Base-by-base conservation (phyloP, 2,888 invertebrate genomes). In the Agrochola circellaris region DNA sequence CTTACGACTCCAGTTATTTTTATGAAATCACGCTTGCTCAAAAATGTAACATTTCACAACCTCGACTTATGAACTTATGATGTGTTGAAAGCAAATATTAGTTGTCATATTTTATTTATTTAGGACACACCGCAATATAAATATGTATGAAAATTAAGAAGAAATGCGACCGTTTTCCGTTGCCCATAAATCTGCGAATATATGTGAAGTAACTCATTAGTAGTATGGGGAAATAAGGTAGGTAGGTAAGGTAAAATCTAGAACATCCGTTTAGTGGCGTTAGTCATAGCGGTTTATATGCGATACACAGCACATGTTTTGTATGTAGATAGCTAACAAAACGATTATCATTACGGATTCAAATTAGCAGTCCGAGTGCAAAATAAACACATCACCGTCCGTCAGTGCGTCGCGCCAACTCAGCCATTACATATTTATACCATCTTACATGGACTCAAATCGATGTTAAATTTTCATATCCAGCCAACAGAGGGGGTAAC, bases 381-480 rank as follows among this genome's bases (percentile, higher is more conserved):
- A 82, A 87, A 90, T 90, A 88, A 89, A 90, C 83, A 89, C 87
- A 87, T 86, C 87, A 88, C 65, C 51, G 85, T 85, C 82, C 79
- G 76, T 76, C 75, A 76, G 65, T 13, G 61, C 77, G 84, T 70
- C 88, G 82, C 81, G 83, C 82, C 85, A 80, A 70, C 79, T 70
- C 68, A 34, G 23, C 73, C 85, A 83, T 89, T 92, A 90, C 87
- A 91, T 92, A 92, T 92, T 92, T 91, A 92, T 92, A 89, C 87
- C 87, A 88, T 90, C 89, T 88, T 82, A 81, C 70, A 82, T 86
- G 88, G 90, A 89, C 82, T 89, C 86, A 91, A 91, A 92, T 90
- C 90, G 89, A 90, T 91, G 90, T 90, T 87, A 89, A 88, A 89
- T 91, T 91, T 92, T 91, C 88, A 89, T 91, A 91, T 91, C 90